A percentile compares a stretch with the other conserved stretches of the same genome.
phyloP scores from a whole-genome alignment of 2,797 vertebrate species.

The Synanceia verrucosa region DNA sequence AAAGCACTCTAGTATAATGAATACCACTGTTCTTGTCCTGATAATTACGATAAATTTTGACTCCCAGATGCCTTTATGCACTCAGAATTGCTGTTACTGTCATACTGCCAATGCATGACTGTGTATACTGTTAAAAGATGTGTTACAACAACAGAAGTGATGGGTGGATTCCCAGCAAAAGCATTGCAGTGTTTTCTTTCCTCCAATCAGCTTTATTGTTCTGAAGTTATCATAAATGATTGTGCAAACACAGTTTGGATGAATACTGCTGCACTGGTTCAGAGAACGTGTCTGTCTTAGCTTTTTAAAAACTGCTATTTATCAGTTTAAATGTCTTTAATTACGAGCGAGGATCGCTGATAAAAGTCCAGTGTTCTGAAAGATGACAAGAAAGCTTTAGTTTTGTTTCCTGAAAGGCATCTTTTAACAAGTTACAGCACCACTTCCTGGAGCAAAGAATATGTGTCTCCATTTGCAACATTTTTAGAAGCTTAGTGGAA shows the following conservation, averaged over 20 bases:
- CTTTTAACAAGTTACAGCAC: constrained; percentile 22
- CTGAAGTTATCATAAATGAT: constrained; percentile 39
- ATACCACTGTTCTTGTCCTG: constrained; percentile 57
- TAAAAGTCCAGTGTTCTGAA: constrained; percentile 3
- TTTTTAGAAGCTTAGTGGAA: constrained; percentile 32
- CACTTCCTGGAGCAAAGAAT: constrained; percentile 33
- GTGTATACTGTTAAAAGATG: constrained; percentile 36
- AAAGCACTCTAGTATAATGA: constrained; percentile 62
- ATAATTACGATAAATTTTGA: constrained; percentile 66
- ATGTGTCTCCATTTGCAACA: constrained; percentile 46
- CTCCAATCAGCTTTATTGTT: constrained; percentile 39
- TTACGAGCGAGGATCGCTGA: constrained; percentile 6
- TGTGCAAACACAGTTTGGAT: constrained; percentile 9
- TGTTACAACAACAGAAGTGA: constrained; percentile 20
- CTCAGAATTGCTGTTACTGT: constrained; percentile 43
- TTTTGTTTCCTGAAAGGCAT: constrained; percentile 24
- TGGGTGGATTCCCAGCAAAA: constrained; percentile 15
- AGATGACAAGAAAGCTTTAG: constrained; percentile 23
- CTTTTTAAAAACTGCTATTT: constrained; percentile 27
- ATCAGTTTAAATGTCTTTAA: constrained; percentile 25
- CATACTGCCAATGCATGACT: constrained; percentile 45
- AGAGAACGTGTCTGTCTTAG: constrained; percentile 8
- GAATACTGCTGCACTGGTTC: constrained; percentile 14
- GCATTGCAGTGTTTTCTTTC: neutral
- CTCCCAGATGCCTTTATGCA: constrained; percentile 60